Evolutionary conservation across 1,140 invertebrate species (phyloP).

Genomic region (Plutomurus gul): DNA sequence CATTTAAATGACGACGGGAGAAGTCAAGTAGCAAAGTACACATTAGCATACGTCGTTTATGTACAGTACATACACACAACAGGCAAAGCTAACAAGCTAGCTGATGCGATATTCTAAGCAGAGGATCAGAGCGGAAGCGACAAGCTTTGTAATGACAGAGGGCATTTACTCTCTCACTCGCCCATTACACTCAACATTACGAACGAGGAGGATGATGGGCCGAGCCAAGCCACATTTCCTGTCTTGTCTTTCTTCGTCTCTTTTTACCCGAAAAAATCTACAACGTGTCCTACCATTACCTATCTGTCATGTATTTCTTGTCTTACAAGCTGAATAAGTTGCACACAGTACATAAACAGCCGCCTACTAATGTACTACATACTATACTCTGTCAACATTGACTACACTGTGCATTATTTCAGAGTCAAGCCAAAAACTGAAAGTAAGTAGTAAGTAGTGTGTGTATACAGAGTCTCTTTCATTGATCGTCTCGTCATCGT

Average conservation of each 20-base stretch:
- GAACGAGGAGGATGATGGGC: background rate
- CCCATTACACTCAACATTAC: constrained; percentile 3
- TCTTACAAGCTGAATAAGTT: too few species aligned
- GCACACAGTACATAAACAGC: too few species aligned
- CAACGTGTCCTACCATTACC: background rate
- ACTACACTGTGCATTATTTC: too few species aligned
- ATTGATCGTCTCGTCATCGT: constrained; percentile 5
- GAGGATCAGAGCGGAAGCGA: constrained; percentile 26
- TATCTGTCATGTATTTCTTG: too few species aligned
- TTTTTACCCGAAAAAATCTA: background rate
- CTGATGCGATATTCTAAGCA: too few species aligned
- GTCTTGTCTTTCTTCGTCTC: constrained; percentile 16
- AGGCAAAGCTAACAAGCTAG: background rate
- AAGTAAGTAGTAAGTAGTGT: background rate
- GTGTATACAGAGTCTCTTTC: background rate
- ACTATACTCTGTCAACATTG: too few species aligned
- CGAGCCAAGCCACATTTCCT: constrained; percentile 26
- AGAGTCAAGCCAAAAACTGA: too few species aligned
- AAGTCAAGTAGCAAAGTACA: background rate
- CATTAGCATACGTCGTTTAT: background rate
- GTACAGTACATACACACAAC: background rate
- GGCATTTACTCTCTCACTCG: constrained; percentile 13
- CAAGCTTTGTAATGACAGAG: constrained; percentile 28
- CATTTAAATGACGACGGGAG: background rate
- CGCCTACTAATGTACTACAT: too few species aligned